These are phyloP conservation scores for Bombyx mori DNA, from an alignment of 1,140 invertebrate species.

Conservation along the genomic window DNA sequence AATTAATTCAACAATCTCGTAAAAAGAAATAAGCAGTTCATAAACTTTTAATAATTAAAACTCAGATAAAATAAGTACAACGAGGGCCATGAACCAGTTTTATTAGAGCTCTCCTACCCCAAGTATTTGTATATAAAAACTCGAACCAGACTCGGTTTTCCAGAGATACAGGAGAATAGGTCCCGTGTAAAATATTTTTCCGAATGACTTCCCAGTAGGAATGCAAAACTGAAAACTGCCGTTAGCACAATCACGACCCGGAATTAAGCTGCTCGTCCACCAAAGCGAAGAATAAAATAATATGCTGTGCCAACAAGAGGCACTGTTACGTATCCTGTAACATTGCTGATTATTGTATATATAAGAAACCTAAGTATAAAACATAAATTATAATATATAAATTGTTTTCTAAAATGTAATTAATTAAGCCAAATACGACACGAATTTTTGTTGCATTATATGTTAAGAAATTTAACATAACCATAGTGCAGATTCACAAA, in stretches of 20 bases:
- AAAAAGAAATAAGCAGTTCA: slow-evolving; percentile 68
- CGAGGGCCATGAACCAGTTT: slow-evolving; percentile 30
- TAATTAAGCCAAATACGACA: too few relatives aligned
- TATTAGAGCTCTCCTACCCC: slow-evolving; percentile 16
- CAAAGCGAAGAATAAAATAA: too few relatives aligned
- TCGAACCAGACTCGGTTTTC: slow-evolving; percentile 12
- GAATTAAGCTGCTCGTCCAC: slow-evolving; percentile 19
- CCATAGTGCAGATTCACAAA: too few relatives aligned
- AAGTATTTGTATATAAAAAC: slow-evolving; percentile 13
- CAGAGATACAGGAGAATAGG: slow-evolving; percentile 29
- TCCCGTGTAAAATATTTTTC: slow-evolving; percentile 27
- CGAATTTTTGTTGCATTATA: too few relatives aligned
- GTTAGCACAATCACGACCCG: slow-evolving; percentile 50
- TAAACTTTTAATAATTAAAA: slow-evolving; percentile 70
- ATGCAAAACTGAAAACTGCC: slow-evolving; percentile 55
- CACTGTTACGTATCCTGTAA: too few relatives aligned
- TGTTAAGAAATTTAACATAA: too few relatives aligned
- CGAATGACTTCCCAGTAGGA: slow-evolving; percentile 34
- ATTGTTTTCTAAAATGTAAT: too few relatives aligned
- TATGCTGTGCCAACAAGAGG: too few relatives aligned
- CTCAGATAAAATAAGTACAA: slow-evolving; percentile 58
- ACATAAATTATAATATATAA: too few relatives aligned
- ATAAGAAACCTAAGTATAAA: too few relatives aligned
- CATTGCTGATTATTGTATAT: too few relatives aligned
- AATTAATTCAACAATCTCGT: slow-evolving; percentile 66